Evolutionary conservation across 2,888 invertebrate species (phyloP).

Genomic region (Cerastis leucographa): DNA sequence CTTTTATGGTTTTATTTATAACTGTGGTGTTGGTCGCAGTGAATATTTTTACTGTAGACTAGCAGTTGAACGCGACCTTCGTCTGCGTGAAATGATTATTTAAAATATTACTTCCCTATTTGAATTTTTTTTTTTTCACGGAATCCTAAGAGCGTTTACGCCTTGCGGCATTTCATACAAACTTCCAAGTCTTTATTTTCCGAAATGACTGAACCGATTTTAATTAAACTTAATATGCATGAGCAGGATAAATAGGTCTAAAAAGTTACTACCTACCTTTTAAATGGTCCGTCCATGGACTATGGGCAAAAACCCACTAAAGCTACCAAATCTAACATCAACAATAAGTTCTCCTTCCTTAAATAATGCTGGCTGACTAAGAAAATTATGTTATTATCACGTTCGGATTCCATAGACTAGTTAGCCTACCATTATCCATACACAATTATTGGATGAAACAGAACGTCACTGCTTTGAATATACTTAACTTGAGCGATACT

Average conservation of each 20-base stretch:
- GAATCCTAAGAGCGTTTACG: no score
- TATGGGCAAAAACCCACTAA: neutral
- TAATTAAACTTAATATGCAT: no score
- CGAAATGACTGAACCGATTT: no score
- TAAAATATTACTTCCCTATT: no score
- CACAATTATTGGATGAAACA: constrained; percentile 41
- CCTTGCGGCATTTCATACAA: no score
- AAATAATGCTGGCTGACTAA: neutral
- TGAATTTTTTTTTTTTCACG: no score
- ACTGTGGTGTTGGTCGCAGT: neutral
- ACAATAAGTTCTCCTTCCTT: neutral
- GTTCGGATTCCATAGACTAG: constrained; percentile 38
- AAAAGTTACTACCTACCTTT: no score
- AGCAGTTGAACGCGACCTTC: neutral
- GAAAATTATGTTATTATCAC: constrained; percentile 48
- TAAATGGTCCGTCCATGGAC: neutral
- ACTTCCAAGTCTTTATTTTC: no score
- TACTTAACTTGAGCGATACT: constrained; percentile 27
- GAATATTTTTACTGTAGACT: neutral
- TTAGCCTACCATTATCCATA: constrained; percentile 26
- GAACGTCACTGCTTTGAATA: constrained; percentile 37
- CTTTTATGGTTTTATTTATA: neutral
- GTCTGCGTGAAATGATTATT: no score
- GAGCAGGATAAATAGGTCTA: no score
- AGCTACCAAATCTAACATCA: neutral